Evolutionary conservation across 35 echinoderm and acorn worm species (phyloP).

Genomic region (Lytechinus pictus): DNA sequence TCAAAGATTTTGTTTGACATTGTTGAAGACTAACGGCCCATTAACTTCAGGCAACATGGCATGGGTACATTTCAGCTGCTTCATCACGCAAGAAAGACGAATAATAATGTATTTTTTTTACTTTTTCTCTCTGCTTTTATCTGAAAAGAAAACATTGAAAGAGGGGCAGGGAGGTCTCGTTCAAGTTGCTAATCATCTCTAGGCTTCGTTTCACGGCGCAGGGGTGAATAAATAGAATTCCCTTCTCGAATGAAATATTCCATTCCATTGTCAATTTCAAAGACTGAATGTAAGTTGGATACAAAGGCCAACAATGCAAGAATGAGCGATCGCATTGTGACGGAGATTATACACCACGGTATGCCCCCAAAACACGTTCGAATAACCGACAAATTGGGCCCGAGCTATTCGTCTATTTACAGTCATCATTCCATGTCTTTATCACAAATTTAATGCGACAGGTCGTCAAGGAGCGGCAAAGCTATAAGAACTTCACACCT

Average conservation of each 20-base stretch:
- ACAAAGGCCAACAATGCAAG: neutral
- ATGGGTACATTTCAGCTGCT: neutral
- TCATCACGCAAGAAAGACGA: neutral
- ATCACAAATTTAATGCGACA: neutral
- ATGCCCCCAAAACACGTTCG: constrained; percentile 9
- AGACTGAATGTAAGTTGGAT: neutral
- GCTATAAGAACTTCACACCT: no score
- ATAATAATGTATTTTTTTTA: neutral
- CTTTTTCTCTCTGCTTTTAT: neutral
- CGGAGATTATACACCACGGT: neutral
- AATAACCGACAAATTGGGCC: constrained; percentile 17
- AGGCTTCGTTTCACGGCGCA: neutral
- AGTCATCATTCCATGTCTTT: neutral
- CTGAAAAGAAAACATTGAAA: neutral
- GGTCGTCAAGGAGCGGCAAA: neutral
- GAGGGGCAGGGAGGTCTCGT: neutral
- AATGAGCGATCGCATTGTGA: neutral
- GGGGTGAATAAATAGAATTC: neutral
- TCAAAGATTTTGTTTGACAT: neutral
- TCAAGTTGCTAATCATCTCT: neutral
- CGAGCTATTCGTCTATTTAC: neutral
- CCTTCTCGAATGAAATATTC: neutral
- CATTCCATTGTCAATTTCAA: neutral
- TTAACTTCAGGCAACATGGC: neutral
- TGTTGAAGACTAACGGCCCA: neutral